Base-by-base conservation (phyloP, 2,888 invertebrate species). In the Notocelia uddmanniana region DNA sequence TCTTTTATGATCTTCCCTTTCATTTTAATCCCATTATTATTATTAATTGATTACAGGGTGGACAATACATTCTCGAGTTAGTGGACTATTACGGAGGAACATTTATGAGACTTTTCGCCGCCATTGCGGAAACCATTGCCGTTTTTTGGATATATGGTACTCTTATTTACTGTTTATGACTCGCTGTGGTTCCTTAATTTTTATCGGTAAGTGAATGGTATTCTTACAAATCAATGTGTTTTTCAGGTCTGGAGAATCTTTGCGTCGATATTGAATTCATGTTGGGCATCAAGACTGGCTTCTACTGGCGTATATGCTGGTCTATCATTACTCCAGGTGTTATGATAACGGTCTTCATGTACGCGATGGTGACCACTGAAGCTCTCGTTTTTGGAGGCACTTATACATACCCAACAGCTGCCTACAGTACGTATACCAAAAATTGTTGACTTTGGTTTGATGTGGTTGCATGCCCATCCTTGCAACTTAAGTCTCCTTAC, bases 241-340 rank as follows among this genome's bases (percentile, higher is more conserved):
- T 73, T 73, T 54, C 64, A 78, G 77, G 78, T 70, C 62, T 78
- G 18, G 78, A 78, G 69, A 78, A 78, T 67, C 21, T 77, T 9
- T 78, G 78, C 67, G 48, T 77, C 62, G 97, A 97, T 79, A 87
- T 96, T 37, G 96, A 96, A 82, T 97, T 96, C 81, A 97, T 97
- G 97, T 85, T 96, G 73, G 94, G 95, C 3, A 89, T 89, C 50
- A 94, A 95, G 82, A 95, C 75, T 0, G 93, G 95, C 1, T 79
- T 94, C 50, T 97, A 96, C 80, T 97, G 96, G 97, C 92, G 96
- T 76, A 76, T 96, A 21, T 96, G 96, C 75, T 97, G 97, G 97
- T 92, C 94, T 0, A 74, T 96, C 6, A 79, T 96, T 11, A 96
- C 96, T 1, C 97, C 97, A 0, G 74, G 95, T 0, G 85, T 96